Evolutionary conservation across 1,140 invertebrate genomes (phyloP).

Genomic region (Ceratosolen fusciceps): DNA sequence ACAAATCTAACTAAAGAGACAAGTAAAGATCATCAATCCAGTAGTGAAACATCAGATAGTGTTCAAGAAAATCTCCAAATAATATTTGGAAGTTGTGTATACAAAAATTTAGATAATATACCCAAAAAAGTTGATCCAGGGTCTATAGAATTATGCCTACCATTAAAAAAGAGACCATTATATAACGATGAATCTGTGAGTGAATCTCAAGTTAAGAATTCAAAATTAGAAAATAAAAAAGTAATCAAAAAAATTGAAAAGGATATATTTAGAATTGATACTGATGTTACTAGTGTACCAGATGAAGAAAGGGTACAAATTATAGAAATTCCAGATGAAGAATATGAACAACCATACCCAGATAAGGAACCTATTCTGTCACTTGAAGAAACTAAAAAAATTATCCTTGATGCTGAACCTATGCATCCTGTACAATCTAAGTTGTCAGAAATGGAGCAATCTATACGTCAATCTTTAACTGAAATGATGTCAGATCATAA

Average conservation of each 20-base stretch:
- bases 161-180: constrained; percentile 65
- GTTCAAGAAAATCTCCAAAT: constrained; percentile 59
- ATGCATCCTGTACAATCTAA: constrained; percentile 39
- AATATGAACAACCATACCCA: constrained; percentile 65
- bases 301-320: constrained; percentile 69
- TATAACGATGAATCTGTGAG: constrained; percentile 33
- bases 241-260: constrained; percentile 28
- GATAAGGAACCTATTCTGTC: constrained; percentile 58
- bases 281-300: constrained; percentile 58
- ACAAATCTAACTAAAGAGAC: constrained; percentile 62
- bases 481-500: constrained; percentile 59
- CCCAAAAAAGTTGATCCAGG: constrained; percentile 35
- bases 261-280: constrained; percentile 43
- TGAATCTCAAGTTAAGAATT: constrained; percentile 53
- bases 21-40: constrained; percentile 61
- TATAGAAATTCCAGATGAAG: constrained; percentile 66
- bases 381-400: constrained; percentile 62
- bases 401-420: constrained; percentile 56
- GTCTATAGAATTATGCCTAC: constrained; percentile 56
- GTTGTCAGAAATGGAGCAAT: constrained; percentile 52
- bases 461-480: constrained; percentile 58
- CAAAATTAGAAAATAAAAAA: constrained; percentile 37
- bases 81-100: constrained; percentile 14
- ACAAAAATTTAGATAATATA: background rate
- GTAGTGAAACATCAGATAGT: constrained; percentile 64